A percentile compares a stretch with the other conserved stretches of the same genome.
Evolutionary conservation across 2,888 invertebrate genomes (phyloP).

Genomic region (Phymatocera aterrima): DNA sequence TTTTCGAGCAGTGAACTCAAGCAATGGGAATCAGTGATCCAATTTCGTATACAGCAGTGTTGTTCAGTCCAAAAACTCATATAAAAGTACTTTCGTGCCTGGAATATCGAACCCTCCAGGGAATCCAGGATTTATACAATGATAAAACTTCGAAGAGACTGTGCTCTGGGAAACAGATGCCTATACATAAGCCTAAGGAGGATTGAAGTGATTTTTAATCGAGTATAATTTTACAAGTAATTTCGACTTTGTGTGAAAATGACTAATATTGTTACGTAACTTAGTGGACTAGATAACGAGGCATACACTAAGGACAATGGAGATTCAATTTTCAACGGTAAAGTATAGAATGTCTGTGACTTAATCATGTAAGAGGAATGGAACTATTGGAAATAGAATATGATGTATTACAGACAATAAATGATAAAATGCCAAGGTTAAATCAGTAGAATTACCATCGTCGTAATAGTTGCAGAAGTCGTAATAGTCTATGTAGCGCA

Average conservation of each 20-base stretch:
- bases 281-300: background rate
- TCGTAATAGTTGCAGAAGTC: conserved; percentile 75
- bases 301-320: conserved; percentile 10
- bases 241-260: background rate
- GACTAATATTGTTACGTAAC: conserved; percentile 12
- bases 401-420: conserved; percentile 3
- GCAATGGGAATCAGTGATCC: no score
- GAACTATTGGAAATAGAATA: conserved; percentile 11
- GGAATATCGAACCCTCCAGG: background rate
- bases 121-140: background rate
- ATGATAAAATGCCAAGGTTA: conserved; percentile 31
- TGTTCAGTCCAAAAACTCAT: no score
- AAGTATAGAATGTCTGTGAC: conserved; percentile 12
- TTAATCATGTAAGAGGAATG: background rate
- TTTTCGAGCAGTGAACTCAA: no score
- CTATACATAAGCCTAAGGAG: no score
- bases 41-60: no score
- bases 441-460: conserved; percentile 70
- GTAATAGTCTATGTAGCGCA: conserved; percentile 74
- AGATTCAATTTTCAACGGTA: conserved; percentile 12
- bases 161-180: background rate
- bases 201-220: background rate
- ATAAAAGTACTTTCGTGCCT: background rate
- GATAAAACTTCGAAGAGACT: background rate
- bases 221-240: conserved; percentile 17